These are phyloP conservation scores for Coilia nasus DNA, from an alignment of 2,797 vertebrate genomes.

Conservation along the genomic window DNA sequence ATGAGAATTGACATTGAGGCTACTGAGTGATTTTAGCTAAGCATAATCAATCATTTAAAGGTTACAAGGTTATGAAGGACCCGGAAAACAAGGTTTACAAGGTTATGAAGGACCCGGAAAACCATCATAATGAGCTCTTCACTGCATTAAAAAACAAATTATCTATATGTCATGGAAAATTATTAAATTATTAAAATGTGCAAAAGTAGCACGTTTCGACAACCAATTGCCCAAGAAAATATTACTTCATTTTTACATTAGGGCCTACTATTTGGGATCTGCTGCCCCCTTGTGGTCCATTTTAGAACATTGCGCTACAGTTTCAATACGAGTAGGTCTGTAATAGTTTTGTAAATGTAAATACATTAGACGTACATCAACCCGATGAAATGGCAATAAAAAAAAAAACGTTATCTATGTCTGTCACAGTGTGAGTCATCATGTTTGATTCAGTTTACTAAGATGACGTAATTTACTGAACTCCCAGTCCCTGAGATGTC, in stretches of 20 bases:
- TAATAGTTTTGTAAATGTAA: background rate
- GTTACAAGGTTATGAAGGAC: background rate
- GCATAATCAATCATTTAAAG: too few relatives aligned
- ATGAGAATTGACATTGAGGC: constrained; percentile 18
- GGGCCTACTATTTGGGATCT: constrained; percentile 55
- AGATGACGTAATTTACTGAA: background rate
- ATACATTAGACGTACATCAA: background rate
- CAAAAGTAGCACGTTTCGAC: background rate
- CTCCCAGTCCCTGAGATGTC: background rate
- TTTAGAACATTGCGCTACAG: background rate
- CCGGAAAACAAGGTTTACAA: background rate
- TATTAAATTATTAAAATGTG: background rate
- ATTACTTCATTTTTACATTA: background rate
- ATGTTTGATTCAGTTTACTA: background rate
- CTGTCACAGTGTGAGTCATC: background rate
- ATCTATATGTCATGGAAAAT: too few relatives aligned
- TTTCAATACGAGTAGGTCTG: background rate
- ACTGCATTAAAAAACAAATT: too few relatives aligned
- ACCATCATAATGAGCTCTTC: background rate
- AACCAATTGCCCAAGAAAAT: too few relatives aligned
- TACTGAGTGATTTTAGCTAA: background rate
- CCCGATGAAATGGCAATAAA: background rate
- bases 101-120: background rate
- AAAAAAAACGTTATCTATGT: background rate
- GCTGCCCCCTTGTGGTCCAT: constrained; percentile 69